Percentiles rank a stretch among this genome's conserved stretches.
Evolutionary conservation across 2,797 vertebrate genomes (phyloP).

Genomic region (Ara ararauna): DNA sequence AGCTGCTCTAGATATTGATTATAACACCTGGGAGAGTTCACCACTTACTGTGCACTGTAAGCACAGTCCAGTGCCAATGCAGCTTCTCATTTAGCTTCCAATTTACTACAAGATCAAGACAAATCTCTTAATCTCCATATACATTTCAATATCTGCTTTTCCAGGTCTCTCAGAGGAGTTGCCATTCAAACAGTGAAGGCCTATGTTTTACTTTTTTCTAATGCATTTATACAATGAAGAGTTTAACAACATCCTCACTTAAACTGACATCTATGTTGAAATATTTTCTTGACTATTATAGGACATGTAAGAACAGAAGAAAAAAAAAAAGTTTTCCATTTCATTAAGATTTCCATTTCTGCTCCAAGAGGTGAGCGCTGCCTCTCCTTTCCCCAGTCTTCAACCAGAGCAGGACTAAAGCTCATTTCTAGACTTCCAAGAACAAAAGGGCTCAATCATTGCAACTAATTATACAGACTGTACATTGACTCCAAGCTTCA

Average conservation of each 20-base stretch:
- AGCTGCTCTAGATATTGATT: background rate
- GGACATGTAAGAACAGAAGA: background rate
- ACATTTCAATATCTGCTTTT: background rate
- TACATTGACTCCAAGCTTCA: background rate
- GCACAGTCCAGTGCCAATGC: rapidly evolving
- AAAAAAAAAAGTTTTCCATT: background rate
- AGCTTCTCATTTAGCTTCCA: background rate
- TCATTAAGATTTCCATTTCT: background rate
- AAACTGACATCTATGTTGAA: background rate
- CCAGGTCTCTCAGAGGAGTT: background rate
- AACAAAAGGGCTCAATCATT: background rate
- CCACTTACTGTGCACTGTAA: no score
- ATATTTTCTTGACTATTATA: background rate
- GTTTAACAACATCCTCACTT: background rate
- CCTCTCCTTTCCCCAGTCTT: background rate
- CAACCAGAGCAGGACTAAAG: background rate
- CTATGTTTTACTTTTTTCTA: background rate
- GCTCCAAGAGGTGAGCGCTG: background rate
- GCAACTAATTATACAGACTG: background rate
- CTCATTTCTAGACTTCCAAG: background rate
- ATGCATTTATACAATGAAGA: background rate
- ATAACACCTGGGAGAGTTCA: background rate
- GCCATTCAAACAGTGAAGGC: background rate
- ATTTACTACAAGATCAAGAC: rapidly evolving
- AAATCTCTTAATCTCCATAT: background rate